These are phyloP conservation scores for Drosophila bipectinata DNA, from an alignment of 1,140 invertebrate genomes.

Conservation along the genomic window DNA sequence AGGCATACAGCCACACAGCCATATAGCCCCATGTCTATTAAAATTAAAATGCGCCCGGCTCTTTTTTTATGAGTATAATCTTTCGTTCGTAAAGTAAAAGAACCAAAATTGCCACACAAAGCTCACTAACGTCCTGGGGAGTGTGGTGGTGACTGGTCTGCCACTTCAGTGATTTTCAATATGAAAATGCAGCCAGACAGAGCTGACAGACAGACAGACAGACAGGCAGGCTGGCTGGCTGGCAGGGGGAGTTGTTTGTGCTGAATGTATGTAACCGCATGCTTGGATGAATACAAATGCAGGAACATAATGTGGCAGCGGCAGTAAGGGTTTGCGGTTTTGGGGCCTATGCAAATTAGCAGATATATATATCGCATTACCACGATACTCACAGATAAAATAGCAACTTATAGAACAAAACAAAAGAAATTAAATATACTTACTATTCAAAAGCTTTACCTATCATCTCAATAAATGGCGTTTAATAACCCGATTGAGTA, in stretches of 20 bases:
- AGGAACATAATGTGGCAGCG: constrained; percentile 66
- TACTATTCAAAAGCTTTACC: neutral
- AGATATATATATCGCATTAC: constrained; percentile 42
- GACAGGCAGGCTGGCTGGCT: constrained; percentile 6
- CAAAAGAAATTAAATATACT: neutral
- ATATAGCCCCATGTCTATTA: constrained; percentile 56
- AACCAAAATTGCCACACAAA: constrained; percentile 76
- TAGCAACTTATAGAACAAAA: constrained; percentile 16
- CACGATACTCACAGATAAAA: constrained; percentile 19
- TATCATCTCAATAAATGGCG: constrained; percentile 3
- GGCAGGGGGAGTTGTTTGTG: constrained; percentile 31
- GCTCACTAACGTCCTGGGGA: constrained; percentile 5
- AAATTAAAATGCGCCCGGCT: constrained; percentile 66
- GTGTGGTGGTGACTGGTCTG: constrained; percentile 54
- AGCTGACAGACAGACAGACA: constrained; percentile 34
- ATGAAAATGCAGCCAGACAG: constrained; percentile 74
- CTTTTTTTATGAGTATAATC: constrained; percentile 28
- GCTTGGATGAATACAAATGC: constrained; percentile 70
- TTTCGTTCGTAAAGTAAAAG: constrained; percentile 50
- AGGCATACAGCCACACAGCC: neutral
- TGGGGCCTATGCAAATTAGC: constrained; percentile 61
- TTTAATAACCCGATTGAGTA: neutral
- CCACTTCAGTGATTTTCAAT: constrained; percentile 81
- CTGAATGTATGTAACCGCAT: constrained; percentile 58
- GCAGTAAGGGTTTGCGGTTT: constrained; percentile 64